Base-by-base conservation (phyloP, 2,797 vertebrate genomes). In the Amniataba percoides region DNA sequence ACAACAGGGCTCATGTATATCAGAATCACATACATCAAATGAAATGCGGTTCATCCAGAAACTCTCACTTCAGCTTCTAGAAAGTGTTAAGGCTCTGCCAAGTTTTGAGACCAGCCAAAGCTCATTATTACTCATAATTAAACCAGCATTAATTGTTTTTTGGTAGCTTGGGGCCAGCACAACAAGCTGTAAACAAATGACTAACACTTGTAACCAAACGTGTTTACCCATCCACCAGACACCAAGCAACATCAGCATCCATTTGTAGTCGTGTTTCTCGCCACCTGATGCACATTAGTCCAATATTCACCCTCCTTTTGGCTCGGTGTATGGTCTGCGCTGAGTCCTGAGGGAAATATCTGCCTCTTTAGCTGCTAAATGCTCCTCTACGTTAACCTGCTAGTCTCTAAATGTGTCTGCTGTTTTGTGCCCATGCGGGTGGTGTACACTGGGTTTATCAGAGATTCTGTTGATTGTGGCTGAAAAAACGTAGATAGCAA, bases 161-260 rank as follows among this genome's bases (percentile, higher is more conserved):
- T 46, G 53, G 53, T 53, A 18, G 66, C 46, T 21, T 13, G n/a
- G n/a, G 40, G 48, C 52, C 19, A n/a, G 13, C 39, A 62, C 10
- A 58, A 10, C 4, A 59, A 74, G 31, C 51, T 52, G 45, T 67
- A 45, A 73, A 79, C 31, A 56, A 65, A 70, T 42, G 4, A 69
- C 4, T 60, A 34, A 55, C 4, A 51, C 27, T 43, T 45, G 59
- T 45, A 21, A 43, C 18, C 8, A 40, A 48, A 14, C 1, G 3
- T 8, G n/a, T 56, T 43, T 49, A 51, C 15, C 42, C 46, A 70
- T 49, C 39, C 14, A 67, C 11, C 14, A 69, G 23, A 62, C 7
- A 78, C 18, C 4, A 7, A 59, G 45, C 10, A 69, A 16, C 16
- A 3, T 65, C 9, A 58, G 62, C 39, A 39, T 42, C 45, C 4